Base-by-base conservation (phyloP, 1,140 invertebrate genomes). In the Teleogryllus occipitalis region DNA sequence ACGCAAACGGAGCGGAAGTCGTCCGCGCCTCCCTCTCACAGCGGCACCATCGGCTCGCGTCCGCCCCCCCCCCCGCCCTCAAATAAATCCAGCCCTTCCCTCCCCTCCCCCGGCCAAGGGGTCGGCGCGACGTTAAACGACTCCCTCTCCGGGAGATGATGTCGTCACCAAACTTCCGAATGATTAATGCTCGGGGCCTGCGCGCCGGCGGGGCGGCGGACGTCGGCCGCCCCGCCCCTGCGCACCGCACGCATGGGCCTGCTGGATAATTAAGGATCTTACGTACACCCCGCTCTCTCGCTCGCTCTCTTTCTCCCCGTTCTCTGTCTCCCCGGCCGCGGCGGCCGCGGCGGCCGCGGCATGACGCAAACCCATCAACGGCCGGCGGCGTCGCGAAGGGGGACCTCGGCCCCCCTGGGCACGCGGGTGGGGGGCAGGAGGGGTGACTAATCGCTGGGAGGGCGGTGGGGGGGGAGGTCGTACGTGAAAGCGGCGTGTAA, bases 111-210 rank as follows among this genome's bases (percentile, higher is more conserved):
- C 18, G 2, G 18, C 54, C 18, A 65, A 65, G 54, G 54, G 18
- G 54, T 18, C 10, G 54, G 54, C 54, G 54, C 54, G 10, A 65
- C 54, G 54, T 65, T 65, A 65, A 65, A 65, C 54, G 54, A 65
- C 54, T 65, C 54, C 54, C 54, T 14, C 54, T 65, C 54, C 18
- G 10, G 18, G 10, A 65, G 54, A 65, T 65, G 54, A 65, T 65
- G 54, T 65, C 54, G 54, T 65, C 54, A 65, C 54, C 54, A 65
- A 54, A 65, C 54, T 65, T 65, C 54, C 54, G 54, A 65, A 65
- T 65, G 54, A 65, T 65, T 65, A 65, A 65, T 65, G 54, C 18
- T 10, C 27, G 27, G 27, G 27, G 27, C 27, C 27, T 39, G 27
- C 27, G 27, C 27, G 27, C 27, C 27, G 27, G 1, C 1, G 27